Evolutionary conservation across 1,140 invertebrate species (phyloP), one percentile per base, ranked within the genome.

Genomic region (Drosophila paulistorum): DNA sequence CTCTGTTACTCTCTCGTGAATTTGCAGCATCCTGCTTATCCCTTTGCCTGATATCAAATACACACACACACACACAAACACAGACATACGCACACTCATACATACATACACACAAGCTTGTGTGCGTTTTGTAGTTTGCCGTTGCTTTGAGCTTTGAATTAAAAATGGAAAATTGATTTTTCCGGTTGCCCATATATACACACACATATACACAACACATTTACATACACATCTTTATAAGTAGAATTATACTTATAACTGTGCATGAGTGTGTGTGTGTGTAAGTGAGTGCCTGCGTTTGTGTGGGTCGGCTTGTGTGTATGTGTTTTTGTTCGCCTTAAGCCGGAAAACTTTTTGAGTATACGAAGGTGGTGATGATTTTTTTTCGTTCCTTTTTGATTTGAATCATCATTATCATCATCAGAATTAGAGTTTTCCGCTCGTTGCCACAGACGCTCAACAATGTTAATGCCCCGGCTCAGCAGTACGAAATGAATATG

Each of bases 381-480:
- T 68, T 78, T 78, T 62, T 60, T 45, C 60, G 20, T 66, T 45
- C n/a, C 41, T 65, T 71, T 71, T 30, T 64, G 35, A 39, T 37
- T 64, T 13, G 13, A 30, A 41, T 57, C 35, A 37, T 37, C 10
- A 11, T 37, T 3, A 37, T 26, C 7, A 48, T 42, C n/a, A n/a
- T 42, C 13, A 11, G 35, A 30, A n/a, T n/a, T 5, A 5, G 35
- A 14, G 4, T n/a, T 45, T 42, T 41, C 26, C 45, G 65, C n/a
- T 74, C 73, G 79, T 80, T 85, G 87, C 77, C 80, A 78, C 55
- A 62, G 77, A 81, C 81, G 76, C 83, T 81, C 80, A 87, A 92
- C 91, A 92, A 91, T 92, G 91, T 91, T 91, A 92, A 96, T 97
- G 96, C 96, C 96, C 96, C 94, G 95, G 93, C 94, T 94, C 96